Conservation (phyloP, 1,140 invertebrate species). For the Drosophila rufa region DNA sequence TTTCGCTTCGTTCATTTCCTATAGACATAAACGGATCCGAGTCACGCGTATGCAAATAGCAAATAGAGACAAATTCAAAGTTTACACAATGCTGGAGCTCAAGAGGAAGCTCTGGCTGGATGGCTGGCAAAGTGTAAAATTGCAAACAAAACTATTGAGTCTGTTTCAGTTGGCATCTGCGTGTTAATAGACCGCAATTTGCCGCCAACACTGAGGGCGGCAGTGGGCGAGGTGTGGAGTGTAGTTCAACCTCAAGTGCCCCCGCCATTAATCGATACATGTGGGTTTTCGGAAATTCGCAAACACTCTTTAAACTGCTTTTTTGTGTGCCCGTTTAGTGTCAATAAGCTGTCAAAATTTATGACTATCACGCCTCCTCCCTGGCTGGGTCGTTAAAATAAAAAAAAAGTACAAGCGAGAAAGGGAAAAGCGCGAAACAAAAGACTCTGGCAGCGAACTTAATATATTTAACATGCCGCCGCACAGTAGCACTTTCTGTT, state of each 20-base stretch:
- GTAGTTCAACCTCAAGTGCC: constrained; percentile 38
- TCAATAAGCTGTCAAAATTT: constrained; percentile 80
- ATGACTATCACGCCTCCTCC: constrained; percentile 65
- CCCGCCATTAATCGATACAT: constrained; percentile 29
- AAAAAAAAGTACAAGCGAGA: constrained; percentile 10
- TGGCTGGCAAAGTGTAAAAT: constrained; percentile 35
- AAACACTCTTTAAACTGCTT: background rate
- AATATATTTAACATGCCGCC: constrained; percentile 65
- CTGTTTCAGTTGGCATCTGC: constrained; percentile 56
- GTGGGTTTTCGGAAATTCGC: constrained; percentile 23
- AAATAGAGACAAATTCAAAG: constrained; percentile 24
- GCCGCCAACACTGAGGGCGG: constrained; percentile 32
- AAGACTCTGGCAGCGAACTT: constrained; percentile 49
- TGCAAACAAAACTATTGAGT: constrained; percentile 37
- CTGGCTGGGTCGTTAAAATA: constrained; percentile 17
- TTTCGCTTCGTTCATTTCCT: constrained; percentile 23
- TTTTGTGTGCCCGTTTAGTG: constrained; percentile 53
- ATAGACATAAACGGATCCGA: constrained; percentile 19
- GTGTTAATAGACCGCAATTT: constrained; percentile 66
- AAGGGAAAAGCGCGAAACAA: constrained; percentile 50
- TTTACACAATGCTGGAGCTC: constrained; percentile 26
- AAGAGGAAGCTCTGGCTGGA: constrained; percentile 4
- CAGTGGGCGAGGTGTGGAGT: constrained; percentile 23
- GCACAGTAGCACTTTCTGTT: constrained; percentile 52
- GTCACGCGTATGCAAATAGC: constrained; percentile 53